phyloP scores from a whole-genome alignment of 1,140 invertebrate genomes.

The Papilio dardanus region DNA sequence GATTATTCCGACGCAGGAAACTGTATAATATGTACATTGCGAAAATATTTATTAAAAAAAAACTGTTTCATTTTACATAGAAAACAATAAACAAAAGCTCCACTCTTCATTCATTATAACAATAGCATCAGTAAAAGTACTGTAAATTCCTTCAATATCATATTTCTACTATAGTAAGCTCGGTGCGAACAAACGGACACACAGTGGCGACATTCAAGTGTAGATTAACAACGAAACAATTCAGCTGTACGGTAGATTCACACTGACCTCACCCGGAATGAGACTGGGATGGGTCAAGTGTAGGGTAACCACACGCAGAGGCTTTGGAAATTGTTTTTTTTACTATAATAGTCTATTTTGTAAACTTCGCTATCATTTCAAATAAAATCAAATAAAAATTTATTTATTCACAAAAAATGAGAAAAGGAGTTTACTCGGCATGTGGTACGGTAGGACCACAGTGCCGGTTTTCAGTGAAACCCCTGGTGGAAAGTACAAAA shows the following conservation, averaged over 20 bases:
- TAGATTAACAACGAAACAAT: conserved; percentile 38
- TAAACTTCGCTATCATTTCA: no score
- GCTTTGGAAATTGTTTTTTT: no score
- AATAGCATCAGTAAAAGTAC: conserved; percentile 25
- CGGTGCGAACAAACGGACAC: conserved; percentile 1
- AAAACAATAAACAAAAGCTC: conserved; percentile 26
- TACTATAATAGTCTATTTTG: no score
- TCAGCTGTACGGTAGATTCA: conserved; percentile 26
- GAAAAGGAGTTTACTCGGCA: no score
- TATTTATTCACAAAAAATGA: no score
- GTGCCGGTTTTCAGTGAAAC: no score
- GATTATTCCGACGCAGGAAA: not conserved
- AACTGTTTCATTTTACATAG: conserved; percentile 9
- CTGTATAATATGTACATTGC: not conserved
- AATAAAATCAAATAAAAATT: no score
- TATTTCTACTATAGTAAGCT: conserved; percentile 25
- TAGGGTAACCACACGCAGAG: not conserved
- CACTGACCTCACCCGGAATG: conserved; percentile 28
- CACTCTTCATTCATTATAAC: conserved; percentile 26
- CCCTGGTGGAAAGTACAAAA: no score
- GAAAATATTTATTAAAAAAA: not conserved
- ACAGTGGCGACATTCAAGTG: conserved; percentile 36
- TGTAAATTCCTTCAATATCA: conserved; percentile 32
- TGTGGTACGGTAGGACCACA: no score
- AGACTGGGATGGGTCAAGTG: conserved; percentile 35